Evolutionary conservation across 2,113 vertebrate genomes (phyloP).

Genomic region (Amphiprion percula): DNA sequence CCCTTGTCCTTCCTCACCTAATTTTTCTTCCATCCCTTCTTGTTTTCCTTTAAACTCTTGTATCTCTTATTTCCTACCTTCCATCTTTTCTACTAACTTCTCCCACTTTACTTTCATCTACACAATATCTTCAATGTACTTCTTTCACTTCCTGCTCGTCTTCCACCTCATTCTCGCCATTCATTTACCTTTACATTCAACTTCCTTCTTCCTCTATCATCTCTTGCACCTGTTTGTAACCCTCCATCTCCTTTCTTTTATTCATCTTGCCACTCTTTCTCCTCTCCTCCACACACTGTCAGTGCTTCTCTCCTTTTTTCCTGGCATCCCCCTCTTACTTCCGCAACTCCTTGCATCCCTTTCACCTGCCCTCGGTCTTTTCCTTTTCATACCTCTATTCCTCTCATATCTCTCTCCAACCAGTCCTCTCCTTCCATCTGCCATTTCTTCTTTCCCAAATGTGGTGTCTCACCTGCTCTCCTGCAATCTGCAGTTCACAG

Average conservation of each 20-base stretch:
- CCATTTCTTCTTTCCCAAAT: constrained; percentile 26
- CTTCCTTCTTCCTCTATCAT: too few relatives aligned
- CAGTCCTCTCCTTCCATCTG: constrained; percentile 25
- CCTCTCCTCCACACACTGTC: neutral
- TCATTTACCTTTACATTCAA: neutral
- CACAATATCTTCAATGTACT: neutral
- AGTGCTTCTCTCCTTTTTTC: neutral
- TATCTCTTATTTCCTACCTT: neutral
- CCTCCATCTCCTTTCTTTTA: constrained; percentile 1
- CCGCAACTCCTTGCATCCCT: constrained; percentile 7
- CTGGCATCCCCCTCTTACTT: neutral
- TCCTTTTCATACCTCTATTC: neutral
- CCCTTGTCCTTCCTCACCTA: neutral
- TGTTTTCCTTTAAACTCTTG: neutral
- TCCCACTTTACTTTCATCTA: neutral
- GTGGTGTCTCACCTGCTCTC: constrained; percentile 48
- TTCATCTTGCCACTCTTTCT: constrained; percentile 1
- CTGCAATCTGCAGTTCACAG: constrained; percentile 64
- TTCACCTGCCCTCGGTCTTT: constrained; percentile 8
- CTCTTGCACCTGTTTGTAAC: neutral
- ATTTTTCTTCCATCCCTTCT: neutral
- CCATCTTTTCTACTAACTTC: constrained; percentile 7
- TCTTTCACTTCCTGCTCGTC: neutral
- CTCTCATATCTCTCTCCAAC: constrained; percentile 16
- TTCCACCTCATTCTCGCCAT: neutral